Evolutionary conservation across 2,113 vertebrate genomes (phyloP), one percentile per base, ranked within the genome.

Genomic region (Zootoca vivipara): DNA sequence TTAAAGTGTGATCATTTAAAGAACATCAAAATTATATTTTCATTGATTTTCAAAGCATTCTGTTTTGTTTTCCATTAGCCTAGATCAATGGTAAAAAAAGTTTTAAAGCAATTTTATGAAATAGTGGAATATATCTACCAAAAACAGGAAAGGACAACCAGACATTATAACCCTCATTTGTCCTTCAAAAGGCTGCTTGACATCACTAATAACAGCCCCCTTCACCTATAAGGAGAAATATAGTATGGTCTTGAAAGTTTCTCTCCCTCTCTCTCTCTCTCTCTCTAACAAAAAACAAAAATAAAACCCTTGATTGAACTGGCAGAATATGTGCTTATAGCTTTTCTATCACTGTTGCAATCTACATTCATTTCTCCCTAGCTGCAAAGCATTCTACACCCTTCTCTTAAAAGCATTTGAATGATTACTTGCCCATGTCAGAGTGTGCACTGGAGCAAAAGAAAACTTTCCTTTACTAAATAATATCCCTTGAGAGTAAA

Each of bases 331-430:
- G 93, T 92, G 85, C 95, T 94, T 95, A 95, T 96, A 94, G 93
- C 92, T 94, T 94, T 91, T 93, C 89, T 95, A 94, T 96, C 93
- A 92, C 91, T 91, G 86, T 93, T 94, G 86, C 89, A 96, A 94
- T 95, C 93, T 94, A 84, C 93, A 94, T 95, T 94, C 92, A 93
- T 95, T 95, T 95, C 85, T 93, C 83, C 87, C 86, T 89, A 92
- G 92, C 89, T 96, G 79, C 87, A 73, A 85, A 78, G 91, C 86
- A 52, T 88, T 94, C 90, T 93, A 89, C 90, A 90, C 90, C 92
- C 58, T 85, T 90, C 93, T 85, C 89, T 92, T 95, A 94, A 94
- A 93, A 94, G 90, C 90, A 86, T 93, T 89, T 95, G 94, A 95
- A 90, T 92, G 94, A 95, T 95, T 93, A 81, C 91, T 95, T 94